Conservation (phyloP, 2,888 invertebrate species). For the Odontomyia ornata region DNA sequence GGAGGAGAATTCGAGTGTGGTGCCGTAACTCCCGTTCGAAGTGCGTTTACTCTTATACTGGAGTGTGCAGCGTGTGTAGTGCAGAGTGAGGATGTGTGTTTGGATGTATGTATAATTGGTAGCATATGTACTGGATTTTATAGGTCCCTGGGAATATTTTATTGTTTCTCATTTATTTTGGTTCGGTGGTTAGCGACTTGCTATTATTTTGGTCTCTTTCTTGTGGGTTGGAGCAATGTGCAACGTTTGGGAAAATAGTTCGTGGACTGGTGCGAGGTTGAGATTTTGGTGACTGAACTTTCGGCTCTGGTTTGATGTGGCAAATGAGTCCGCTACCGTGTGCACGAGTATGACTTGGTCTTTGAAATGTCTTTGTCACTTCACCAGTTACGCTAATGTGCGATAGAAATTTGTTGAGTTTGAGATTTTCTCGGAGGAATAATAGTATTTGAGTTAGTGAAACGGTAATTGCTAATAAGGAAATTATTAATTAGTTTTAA, state of each 20-base stretch:
- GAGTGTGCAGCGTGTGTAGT: conserved; percentile 20
- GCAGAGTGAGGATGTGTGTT: background rate
- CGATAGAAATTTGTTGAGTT: background rate
- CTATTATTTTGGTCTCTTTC: conserved; percentile 45
- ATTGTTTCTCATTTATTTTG: conserved; percentile 49
- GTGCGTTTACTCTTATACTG: conserved; percentile 3
- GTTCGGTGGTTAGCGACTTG: conserved; percentile 32
- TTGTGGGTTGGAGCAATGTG: background rate
- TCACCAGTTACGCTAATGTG: conserved; percentile 33
- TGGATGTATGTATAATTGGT: conserved; percentile 46
- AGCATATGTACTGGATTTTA: conserved; percentile 50
- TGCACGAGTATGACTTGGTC: background rate
- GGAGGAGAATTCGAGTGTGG: conserved; percentile 27
- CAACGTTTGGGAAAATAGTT: background rate
- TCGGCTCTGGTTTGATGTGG: background rate
- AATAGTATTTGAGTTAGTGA: too few relatives aligned
- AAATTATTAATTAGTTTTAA: too few relatives aligned
- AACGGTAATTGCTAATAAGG: too few relatives aligned
- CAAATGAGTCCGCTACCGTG: background rate
- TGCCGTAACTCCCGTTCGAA: background rate
- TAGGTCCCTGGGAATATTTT: conserved; percentile 50
- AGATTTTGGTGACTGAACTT: background rate
- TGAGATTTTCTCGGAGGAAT: too few relatives aligned
- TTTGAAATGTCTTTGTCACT: conserved; percentile 22
- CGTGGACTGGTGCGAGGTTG: background rate